These are phyloP conservation scores for Drosophila fuyamai DNA, from an alignment of 1,140 invertebrate genomes.

Conservation along the genomic window DNA sequence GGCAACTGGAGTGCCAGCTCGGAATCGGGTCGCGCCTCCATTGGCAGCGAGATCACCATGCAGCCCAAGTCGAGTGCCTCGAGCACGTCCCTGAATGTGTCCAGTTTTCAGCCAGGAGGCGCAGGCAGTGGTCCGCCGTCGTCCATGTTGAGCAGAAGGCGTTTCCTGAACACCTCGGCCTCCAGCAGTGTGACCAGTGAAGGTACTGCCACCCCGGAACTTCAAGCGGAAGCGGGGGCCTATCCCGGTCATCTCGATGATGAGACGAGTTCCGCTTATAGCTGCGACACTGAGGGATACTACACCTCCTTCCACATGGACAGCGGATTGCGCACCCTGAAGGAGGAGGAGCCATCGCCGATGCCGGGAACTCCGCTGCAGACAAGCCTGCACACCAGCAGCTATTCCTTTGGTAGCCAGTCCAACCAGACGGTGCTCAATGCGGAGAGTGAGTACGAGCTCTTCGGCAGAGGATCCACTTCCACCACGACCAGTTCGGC, in stretches of 20 bases:
- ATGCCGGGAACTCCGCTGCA: slow-evolving; percentile 86
- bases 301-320: slow-evolving; percentile 99
- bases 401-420: slow-evolving; percentile 85
- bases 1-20: slow-evolving; percentile 97
- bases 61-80: slow-evolving; percentile 90
- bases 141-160: slow-evolving; percentile 88
- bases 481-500: slow-evolving; percentile 95
- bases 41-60: slow-evolving; percentile 92
- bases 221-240: slow-evolving; percentile 87
- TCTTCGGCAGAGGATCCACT: slow-evolving; percentile 94
- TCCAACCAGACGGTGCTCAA: slow-evolving; percentile 87
- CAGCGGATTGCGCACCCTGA: slow-evolving; percentile 94
- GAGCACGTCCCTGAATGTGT: slow-evolving; percentile 88
- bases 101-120: slow-evolving; percentile 86
- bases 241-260: slow-evolving; percentile 89
- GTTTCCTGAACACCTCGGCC: slow-evolving; percentile 90
- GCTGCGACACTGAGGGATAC: slow-evolving; percentile 98
- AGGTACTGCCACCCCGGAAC: slow-evolving; percentile 93
- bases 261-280: slow-evolving; percentile 96
- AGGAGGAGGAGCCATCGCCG: slow-evolving; percentile 91
- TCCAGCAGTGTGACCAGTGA: slow-evolving; percentile 94
- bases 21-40: slow-evolving; percentile 93
- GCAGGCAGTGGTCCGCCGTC: slow-evolving; percentile 87
- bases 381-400: slow-evolving; percentile 86
- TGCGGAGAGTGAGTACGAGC: slow-evolving; percentile 94